phyloP scores from a whole-genome alignment of 2,888 invertebrate species.

The Agonum fuliginosum region DNA sequence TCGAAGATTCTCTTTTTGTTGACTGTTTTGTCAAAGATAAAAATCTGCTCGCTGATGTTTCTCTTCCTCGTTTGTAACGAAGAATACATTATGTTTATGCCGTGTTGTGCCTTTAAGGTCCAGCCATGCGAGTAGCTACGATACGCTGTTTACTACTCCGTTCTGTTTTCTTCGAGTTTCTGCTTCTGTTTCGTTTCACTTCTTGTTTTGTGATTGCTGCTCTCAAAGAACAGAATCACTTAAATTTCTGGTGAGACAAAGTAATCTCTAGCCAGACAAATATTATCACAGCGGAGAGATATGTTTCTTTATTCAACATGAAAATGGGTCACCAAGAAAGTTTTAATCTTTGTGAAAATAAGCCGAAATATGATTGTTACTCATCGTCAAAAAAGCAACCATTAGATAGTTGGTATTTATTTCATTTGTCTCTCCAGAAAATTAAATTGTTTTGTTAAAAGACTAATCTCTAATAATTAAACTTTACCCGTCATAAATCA shows the following conservation, averaged over 20 bases:
- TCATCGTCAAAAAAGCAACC: no score
- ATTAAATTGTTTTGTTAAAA: no score
- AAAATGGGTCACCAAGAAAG: no score
- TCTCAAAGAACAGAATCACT: slow-evolving; percentile 23
- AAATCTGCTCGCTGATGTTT: slow-evolving; percentile 46
- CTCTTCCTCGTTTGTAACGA: slow-evolving; percentile 50
- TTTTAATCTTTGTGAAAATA: no score
- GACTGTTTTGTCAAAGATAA: slow-evolving; percentile 51
- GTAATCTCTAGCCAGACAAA: background rate
- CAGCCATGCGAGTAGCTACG: slow-evolving; percentile 47
- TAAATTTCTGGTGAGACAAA: slow-evolving; percentile 8
- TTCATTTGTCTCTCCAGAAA: no score
- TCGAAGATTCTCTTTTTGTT: no score
- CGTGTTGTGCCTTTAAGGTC: slow-evolving; percentile 47
- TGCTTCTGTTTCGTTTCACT: slow-evolving; percentile 12
- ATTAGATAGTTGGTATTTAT: no score
- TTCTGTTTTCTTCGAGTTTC: slow-evolving; percentile 34
- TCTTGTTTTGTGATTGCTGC: slow-evolving; percentile 30
- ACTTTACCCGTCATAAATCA: no score
- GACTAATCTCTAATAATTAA: no score
- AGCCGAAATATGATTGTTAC: no score
- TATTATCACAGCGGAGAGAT: no score
- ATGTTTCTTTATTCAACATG: no score
- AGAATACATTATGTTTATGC: slow-evolving; percentile 46
- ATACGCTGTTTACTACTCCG: slow-evolving; percentile 40